Evolutionary conservation across 2,113 vertebrate species (phyloP).

Genomic region (Tragelaphus scriptus): DNA sequence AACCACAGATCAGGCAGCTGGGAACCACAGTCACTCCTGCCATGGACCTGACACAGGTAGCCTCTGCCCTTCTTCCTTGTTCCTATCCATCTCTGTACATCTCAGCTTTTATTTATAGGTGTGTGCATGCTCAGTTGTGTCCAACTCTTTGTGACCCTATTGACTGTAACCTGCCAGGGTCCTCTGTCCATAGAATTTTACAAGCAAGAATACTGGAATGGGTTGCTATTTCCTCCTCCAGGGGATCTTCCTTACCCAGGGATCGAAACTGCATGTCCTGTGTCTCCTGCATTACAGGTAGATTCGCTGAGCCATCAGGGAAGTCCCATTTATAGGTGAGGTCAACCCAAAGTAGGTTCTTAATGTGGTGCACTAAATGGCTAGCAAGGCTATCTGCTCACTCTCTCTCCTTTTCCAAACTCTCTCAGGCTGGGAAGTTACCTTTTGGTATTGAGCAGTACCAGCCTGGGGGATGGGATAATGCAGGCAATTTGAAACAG

Average conservation of each 20-base stretch:
- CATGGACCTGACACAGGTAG: not conserved
- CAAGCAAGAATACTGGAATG: too few species aligned
- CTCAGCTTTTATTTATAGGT: not conserved
- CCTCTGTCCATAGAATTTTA: too few species aligned
- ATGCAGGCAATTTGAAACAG: not conserved
- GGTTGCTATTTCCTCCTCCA: too few species aligned
- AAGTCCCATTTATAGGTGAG: not conserved
- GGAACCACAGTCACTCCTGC: not conserved
- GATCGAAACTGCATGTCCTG: too few species aligned
- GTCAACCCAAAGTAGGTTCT: not conserved
- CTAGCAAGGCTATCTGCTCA: not conserved
- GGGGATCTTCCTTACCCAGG: too few species aligned
- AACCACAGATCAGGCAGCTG: not conserved
- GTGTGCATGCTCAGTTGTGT: too few species aligned
- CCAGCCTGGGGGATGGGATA: not conserved
- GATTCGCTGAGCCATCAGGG: too few species aligned
- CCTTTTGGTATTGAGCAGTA: too few species aligned
- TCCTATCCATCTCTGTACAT: not conserved
- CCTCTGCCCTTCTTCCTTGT: not conserved
- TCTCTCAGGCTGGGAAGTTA: not conserved
- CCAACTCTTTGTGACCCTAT: too few species aligned
- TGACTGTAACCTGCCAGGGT: too few species aligned
- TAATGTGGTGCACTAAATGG: not conserved
- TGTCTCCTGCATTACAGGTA: too few species aligned
- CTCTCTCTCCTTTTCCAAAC: not conserved